A percentile compares a stretch with the other conserved stretches of the same genome.
These are phyloP conservation scores for Lota lota DNA, from an alignment of 2,113 vertebrate genomes.

Conservation along the genomic window DNA sequence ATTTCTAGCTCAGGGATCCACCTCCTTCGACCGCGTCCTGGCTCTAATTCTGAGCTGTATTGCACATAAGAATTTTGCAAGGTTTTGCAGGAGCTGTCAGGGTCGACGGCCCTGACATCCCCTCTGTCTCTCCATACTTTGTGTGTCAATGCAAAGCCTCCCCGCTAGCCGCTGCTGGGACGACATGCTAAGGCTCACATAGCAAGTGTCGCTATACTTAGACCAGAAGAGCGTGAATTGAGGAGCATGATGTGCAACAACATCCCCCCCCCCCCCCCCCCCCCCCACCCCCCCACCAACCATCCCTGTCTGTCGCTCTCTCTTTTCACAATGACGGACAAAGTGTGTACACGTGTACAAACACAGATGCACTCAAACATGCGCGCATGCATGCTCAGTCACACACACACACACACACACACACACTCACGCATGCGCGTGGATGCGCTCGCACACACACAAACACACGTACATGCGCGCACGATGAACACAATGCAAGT, in stretches of 20 bases:
- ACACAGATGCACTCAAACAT: background rate
- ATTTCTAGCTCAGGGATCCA: conserved; percentile 34
- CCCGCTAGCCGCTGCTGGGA: conserved; percentile 7
- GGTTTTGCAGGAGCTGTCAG: no score
- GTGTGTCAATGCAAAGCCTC: no score
- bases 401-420: background rate
- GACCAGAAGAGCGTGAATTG: conserved; percentile 46
- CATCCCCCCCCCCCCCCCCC: no score
- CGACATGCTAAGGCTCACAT: conserved; percentile 45
- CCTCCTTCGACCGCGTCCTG: conserved; percentile 20
- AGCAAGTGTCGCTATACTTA: conserved; percentile 49
- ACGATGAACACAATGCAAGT: background rate
- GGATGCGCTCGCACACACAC: conserved; percentile 4
- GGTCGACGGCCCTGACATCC: background rate
- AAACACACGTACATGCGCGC: conserved; percentile 3
- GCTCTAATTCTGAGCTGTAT: conserved; percentile 42
- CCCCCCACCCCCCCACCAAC: no score
- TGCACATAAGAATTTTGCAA: conserved; percentile 46
- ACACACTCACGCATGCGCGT: background rate
- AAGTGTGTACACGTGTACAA: no score
- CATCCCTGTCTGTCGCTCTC: no score
- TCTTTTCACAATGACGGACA: no score
- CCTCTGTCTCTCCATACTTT: no score
- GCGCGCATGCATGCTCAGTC: background rate
- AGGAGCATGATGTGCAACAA: conserved; percentile 29